These are phyloP conservation scores for Eumaeus atala DNA, from an alignment of 1,140 invertebrate species.

Conservation along the genomic window DNA sequence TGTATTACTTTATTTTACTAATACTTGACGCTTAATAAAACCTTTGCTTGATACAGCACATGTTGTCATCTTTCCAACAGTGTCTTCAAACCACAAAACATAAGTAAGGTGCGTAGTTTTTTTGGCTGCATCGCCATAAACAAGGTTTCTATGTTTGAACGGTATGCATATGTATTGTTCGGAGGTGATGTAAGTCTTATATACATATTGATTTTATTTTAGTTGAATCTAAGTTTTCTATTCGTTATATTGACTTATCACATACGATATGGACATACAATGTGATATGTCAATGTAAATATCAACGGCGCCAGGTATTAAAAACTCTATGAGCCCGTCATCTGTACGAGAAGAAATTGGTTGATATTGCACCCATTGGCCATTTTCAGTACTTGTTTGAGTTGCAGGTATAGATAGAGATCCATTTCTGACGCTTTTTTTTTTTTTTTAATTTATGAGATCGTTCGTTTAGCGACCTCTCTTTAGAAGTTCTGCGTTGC, in stretches of 20 bases:
- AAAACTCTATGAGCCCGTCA: too few species aligned
- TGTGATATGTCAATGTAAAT: conserved; percentile 54
- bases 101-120: conserved; percentile 47
- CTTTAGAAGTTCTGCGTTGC: background rate
- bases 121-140: conserved; percentile 51
- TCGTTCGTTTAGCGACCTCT: conserved; percentile 28
- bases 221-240: conserved; percentile 31
- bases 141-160: conserved; percentile 61
- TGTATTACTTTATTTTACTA: conserved; percentile 24
- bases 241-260: conserved; percentile 38
- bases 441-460: conserved; percentile 48
- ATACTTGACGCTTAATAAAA: conserved; percentile 30
- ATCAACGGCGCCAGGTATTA: too few species aligned
- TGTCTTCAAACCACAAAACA: conserved; percentile 33
- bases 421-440: too few species aligned
- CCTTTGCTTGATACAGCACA: conserved; percentile 32
- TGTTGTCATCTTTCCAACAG: conserved; percentile 31
- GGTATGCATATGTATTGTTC: conserved; percentile 60
- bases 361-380: too few species aligned
- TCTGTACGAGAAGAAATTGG: too few species aligned
- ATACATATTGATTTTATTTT: conserved; percentile 50
- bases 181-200: conserved; percentile 57
- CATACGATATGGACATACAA: conserved; percentile 46
- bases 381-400: too few species aligned
- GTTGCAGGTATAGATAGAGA: too few species aligned